These are phyloP conservation scores for Gadus macrocephalus DNA, from an alignment of 2,113 vertebrate genomes.

Conservation along the genomic window DNA sequence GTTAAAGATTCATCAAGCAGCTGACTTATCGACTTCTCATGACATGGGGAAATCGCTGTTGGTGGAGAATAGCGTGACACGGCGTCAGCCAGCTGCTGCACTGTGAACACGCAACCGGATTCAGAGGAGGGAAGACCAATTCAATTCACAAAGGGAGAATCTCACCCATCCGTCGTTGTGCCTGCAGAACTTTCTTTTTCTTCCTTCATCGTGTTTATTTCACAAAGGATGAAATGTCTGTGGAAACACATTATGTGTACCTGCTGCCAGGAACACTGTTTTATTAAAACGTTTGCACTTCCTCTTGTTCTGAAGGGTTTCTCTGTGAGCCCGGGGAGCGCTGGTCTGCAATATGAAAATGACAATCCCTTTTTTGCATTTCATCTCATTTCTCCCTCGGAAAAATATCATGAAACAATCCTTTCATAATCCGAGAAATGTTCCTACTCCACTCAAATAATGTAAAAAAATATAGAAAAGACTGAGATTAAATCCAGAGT, in stretches of 20 bases:
- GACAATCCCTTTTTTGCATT: slow-evolving; percentile 40
- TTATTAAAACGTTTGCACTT: slow-evolving; percentile 40
- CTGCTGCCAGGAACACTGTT: slow-evolving; percentile 24
- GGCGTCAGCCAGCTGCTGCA: too few species aligned
- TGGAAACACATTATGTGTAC: background rate
- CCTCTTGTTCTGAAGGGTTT: background rate
- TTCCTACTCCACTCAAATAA: slow-evolving; percentile 49
- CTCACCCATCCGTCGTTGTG: too few species aligned
- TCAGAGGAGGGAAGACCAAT: too few species aligned
- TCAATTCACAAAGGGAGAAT: too few species aligned
- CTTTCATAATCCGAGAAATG: slow-evolving; percentile 47
- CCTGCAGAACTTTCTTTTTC: too few species aligned
- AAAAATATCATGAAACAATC: slow-evolving; percentile 43
- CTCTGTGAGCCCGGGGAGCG: slow-evolving; percentile 3
- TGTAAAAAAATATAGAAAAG: slow-evolving; percentile 36
- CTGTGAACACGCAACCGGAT: too few species aligned
- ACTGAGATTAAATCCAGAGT: slow-evolving; percentile 46
- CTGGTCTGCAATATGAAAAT: slow-evolving; percentile 38
- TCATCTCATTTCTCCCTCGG: slow-evolving; percentile 36
- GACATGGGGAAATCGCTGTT: too few species aligned
- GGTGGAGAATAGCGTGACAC: too few species aligned
- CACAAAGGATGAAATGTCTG: background rate
- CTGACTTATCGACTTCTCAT: too few species aligned
- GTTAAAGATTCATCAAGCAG: too few species aligned
- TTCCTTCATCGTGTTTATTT: background rate